Percentiles rank a stretch among this genome's conserved stretches.
phyloP scores from a whole-genome alignment of 2,888 invertebrate species.

The Orgyia antiqua region DNA sequence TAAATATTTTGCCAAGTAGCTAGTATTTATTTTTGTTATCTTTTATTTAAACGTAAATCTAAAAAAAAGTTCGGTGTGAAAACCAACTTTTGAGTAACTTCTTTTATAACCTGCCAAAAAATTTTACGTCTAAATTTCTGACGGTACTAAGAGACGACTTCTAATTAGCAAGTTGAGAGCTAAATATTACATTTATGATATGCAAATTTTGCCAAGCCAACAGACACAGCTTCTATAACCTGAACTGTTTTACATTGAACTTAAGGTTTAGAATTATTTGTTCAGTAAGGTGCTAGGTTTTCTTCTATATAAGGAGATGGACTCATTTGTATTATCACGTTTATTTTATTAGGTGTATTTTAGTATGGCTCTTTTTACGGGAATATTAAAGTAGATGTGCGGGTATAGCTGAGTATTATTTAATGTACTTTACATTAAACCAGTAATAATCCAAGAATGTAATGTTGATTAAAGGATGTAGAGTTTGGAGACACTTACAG shows the following conservation, averaged over 20 bases:
- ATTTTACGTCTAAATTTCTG: too few relatives aligned
- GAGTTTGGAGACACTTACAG: too few relatives aligned
- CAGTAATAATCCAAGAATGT: conserved; percentile 1
- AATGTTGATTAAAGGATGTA: neutral
- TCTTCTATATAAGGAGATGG: conserved; percentile 41
- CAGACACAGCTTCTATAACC: conserved; percentile 32
- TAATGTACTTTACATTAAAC: conserved; percentile 5
- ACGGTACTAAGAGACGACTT: conserved; percentile 58
- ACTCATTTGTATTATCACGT: conserved; percentile 45
- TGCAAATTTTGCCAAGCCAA: conserved; percentile 63
- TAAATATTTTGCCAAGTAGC: too few relatives aligned
- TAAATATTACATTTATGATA: conserved; percentile 77
- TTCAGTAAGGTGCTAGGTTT: conserved; percentile 30
- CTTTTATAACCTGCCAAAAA: too few relatives aligned
- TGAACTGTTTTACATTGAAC: conserved; percentile 36
- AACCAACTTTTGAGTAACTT: too few relatives aligned
- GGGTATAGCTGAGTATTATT: conserved; percentile 14
- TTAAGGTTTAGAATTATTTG: conserved; percentile 35
- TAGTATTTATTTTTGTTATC: too few relatives aligned
- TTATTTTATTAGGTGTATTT: conserved; percentile 39
- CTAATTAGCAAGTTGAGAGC: conserved; percentile 76
- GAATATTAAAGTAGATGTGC: conserved; percentile 18
- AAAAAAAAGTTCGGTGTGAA: too few relatives aligned
- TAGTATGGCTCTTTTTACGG: conserved; percentile 18
- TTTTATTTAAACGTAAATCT: too few relatives aligned